Conservation (phyloP, 2,888 invertebrate genomes). For the Drosophila multiciliata region DNA sequence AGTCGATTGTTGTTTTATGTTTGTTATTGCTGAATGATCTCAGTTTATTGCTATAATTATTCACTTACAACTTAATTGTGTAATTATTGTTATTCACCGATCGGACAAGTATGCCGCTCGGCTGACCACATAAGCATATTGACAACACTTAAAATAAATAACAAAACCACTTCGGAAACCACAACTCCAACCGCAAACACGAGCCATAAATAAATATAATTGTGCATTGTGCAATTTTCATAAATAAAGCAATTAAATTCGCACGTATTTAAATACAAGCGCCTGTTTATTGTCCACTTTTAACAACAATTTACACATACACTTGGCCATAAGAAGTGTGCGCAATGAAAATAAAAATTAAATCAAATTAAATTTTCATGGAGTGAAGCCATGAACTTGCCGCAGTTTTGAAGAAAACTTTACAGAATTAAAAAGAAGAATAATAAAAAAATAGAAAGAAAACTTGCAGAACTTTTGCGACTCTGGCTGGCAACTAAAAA, state of each 20-base stretch:
- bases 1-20: background rate
- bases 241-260: conserved; percentile 74
- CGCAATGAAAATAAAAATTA: conserved; percentile 41
- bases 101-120: conserved; percentile 7
- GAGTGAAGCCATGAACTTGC: conserved; percentile 54
- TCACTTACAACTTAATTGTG: background rate
- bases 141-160: conserved; percentile 35
- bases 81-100: background rate
- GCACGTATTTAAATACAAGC: conserved; percentile 70
- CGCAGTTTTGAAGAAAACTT: conserved; percentile 33
- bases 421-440: conserved; percentile 26
- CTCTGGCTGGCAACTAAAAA: conserved; percentile 67
- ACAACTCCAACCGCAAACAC: conserved; percentile 25
- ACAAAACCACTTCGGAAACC: conserved; percentile 39
- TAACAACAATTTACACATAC: conserved; percentile 39
- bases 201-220: conserved; percentile 53
- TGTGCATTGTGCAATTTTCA: conserved; percentile 68
- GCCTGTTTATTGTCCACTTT: conserved; percentile 60
- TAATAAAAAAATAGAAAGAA: conserved; percentile 17
- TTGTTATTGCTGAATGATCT: background rate
- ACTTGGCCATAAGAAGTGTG: conserved; percentile 5
- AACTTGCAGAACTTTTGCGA: conserved; percentile 51
- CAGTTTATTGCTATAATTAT: background rate
- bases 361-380: conserved; percentile 56
- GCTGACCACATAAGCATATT: conserved; percentile 28